Evolutionary conservation across 2,888 invertebrate species (phyloP).

Genomic region (Poecilus cupreus): DNA sequence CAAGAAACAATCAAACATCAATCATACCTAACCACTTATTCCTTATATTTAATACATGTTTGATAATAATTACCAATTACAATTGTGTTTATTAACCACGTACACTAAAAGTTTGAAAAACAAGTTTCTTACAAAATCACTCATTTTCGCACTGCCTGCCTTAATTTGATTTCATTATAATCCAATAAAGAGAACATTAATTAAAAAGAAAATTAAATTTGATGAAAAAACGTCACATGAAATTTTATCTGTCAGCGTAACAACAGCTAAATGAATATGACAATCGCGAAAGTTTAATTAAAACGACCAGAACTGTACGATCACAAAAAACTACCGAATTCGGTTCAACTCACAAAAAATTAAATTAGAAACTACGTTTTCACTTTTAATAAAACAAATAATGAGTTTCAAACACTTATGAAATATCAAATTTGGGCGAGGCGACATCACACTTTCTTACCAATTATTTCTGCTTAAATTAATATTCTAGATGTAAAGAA

Average conservation of each 20-base stretch:
- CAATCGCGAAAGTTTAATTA: neutral
- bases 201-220: neutral
- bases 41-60: too few species aligned
- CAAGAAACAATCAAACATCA: too few species aligned
- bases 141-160: too few species aligned
- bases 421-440: slow-evolving; percentile 4
- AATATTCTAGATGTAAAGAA: slow-evolving; percentile 19
- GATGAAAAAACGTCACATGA: neutral
- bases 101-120: too few species aligned
- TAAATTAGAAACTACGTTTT: slow-evolving; percentile 31
- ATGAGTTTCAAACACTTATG: neutral
- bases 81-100: too few species aligned
- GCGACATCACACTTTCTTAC: neutral
- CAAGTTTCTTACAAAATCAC: too few species aligned
- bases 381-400: slow-evolving; percentile 15
- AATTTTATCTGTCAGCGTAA: neutral
- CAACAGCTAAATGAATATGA: neutral
- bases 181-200: too few species aligned
- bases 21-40: too few species aligned
- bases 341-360: slow-evolving; percentile 25
- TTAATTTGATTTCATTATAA: too few species aligned
- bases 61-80: too few species aligned
- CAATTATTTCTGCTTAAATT: neutral
- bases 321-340: neutral
- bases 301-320: neutral